Conservation (phyloP, 2,888 invertebrate species). For the Dysmachus trigonus region DNA sequence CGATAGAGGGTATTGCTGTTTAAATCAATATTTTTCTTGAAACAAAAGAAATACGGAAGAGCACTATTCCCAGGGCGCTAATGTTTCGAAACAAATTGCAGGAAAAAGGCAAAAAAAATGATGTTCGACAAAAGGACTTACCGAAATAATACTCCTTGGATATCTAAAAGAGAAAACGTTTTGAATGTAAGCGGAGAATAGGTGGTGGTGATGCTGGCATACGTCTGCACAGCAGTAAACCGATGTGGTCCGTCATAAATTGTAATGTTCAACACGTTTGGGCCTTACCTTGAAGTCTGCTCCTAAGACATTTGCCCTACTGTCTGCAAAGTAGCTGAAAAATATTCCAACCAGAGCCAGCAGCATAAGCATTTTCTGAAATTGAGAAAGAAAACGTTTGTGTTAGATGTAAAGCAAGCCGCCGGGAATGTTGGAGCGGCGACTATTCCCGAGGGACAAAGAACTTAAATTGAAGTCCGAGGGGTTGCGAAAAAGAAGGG, state of each 20-base stretch:
- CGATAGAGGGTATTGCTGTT: neutral
- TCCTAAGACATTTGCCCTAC: slow-evolving; percentile 60
- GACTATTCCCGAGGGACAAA: slow-evolving; percentile 43
- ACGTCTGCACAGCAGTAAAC: neutral
- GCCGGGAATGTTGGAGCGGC: slow-evolving; percentile 22
- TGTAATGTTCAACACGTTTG: slow-evolving; percentile 40
- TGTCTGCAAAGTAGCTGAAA: slow-evolving; percentile 60
- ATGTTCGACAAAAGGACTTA: slow-evolving; percentile 25
- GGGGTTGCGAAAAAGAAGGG: neutral
- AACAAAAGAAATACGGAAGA: neutral
- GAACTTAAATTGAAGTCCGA: slow-evolving; percentile 19
- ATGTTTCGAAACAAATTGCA: neutral
- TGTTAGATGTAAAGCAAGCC: slow-evolving; percentile 35
- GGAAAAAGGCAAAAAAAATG: neutral
- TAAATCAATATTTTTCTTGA: neutral
- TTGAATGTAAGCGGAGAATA: neutral
- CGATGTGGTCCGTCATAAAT: slow-evolving; percentile 3
- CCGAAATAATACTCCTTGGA: slow-evolving; percentile 46
- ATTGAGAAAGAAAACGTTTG: slow-evolving; percentile 47
- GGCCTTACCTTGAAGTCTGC: slow-evolving; percentile 61
- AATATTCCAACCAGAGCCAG: slow-evolving; percentile 62
- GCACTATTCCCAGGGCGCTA: neutral
- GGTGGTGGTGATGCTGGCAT: neutral
- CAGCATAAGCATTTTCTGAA: slow-evolving; percentile 64
- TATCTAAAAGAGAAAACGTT: slow-evolving; percentile 42